Percentiles rank a stretch among this genome's conserved stretches.
Conservation (phyloP, 1,140 invertebrate species). For the Samia ricini region DNA sequence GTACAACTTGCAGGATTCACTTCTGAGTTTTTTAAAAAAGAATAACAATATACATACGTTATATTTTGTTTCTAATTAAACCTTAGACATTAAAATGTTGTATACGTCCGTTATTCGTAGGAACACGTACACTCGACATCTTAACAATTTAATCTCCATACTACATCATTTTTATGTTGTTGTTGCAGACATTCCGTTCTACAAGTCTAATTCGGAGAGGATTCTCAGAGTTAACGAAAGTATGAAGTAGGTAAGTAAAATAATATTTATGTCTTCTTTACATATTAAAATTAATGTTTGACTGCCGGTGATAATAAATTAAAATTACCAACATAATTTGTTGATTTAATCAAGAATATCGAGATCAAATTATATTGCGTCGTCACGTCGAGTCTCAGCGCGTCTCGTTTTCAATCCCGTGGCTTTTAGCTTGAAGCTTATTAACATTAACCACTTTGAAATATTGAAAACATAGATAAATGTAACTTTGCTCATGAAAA, state of each 20-base stretch:
- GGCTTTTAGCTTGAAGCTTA: background rate
- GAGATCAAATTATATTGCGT: too few species aligned
- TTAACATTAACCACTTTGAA: background rate
- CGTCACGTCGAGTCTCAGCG: too few species aligned
- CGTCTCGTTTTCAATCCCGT: too few species aligned
- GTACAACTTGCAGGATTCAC: too few species aligned
- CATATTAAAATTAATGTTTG: background rate
- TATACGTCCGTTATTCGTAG: background rate
- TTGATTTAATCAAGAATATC: background rate
- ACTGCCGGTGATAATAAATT: background rate
- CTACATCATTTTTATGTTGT: constrained; percentile 3
- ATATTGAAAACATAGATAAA: too few species aligned
- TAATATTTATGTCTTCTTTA: background rate
- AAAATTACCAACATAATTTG: background rate
- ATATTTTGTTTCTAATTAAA: too few species aligned
- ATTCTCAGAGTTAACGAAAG: background rate
- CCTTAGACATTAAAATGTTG: background rate
- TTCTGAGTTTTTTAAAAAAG: too few species aligned
- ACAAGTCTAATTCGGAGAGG: background rate
- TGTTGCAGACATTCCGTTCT: constrained; percentile 7
- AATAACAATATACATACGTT: too few species aligned
- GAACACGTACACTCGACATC: background rate
- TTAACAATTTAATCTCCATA: background rate
- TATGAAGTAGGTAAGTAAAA: background rate
- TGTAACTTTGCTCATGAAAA: too few species aligned